Evolutionary conservation across 1,140 invertebrate species (phyloP).

Genomic region (Caenorhabditis briggsae): DNA sequence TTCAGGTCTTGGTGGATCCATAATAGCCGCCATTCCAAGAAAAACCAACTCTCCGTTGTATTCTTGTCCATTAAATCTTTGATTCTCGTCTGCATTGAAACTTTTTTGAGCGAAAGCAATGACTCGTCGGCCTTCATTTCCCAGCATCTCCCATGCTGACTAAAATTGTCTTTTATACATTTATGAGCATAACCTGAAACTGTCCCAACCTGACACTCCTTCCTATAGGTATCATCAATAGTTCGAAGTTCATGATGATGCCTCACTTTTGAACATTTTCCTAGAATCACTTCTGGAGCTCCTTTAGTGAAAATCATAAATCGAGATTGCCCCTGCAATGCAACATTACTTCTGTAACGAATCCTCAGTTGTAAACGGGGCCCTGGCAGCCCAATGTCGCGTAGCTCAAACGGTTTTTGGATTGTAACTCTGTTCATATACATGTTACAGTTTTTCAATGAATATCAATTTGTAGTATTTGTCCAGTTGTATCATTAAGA

Average conservation of each 20-base stretch:
- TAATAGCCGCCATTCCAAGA: constrained; percentile 75
- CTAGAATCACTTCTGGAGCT: constrained; percentile 74
- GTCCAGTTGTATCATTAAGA: no score
- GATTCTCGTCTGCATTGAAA: constrained; percentile 65
- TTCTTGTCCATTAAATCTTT: constrained; percentile 65
- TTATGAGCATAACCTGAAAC: neutral
- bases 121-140: constrained; percentile 72
- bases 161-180: constrained; percentile 21
- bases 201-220: constrained; percentile 70
- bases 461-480: no score
- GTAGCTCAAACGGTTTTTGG: no score
- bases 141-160: constrained; percentile 71
- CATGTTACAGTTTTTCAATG: no score
- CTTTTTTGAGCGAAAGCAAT: constrained; percentile 74
- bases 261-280: constrained; percentile 65
- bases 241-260: constrained; percentile 68
- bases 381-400: no score
- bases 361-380: no score
- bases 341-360: neutral
- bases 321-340: constrained; percentile 64
- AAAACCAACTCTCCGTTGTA: constrained; percentile 70
- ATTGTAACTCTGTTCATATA: no score
- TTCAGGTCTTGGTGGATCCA: constrained; percentile 75
- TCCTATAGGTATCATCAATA: constrained; percentile 73
- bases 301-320: constrained; percentile 77